Evolutionary conservation across 2,113 vertebrate genomes (phyloP), one percentile per base, ranked within the genome.

Genomic region (Tetrax tetrax): DNA sequence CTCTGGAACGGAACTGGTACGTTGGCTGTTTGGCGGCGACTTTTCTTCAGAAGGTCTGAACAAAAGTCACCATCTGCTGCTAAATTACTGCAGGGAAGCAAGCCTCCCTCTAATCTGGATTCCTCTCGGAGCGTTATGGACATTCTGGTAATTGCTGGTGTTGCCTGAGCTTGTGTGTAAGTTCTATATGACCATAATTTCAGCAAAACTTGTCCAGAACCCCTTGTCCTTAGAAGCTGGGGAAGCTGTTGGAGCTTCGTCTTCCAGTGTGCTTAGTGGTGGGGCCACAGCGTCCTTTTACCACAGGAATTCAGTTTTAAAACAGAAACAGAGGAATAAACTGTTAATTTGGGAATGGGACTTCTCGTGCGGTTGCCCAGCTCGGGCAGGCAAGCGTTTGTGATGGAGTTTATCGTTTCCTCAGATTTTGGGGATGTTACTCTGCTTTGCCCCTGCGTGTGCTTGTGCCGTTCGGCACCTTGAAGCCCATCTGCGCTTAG

Each of bases 11-110:
- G 86, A 94, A 88, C 77, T 86, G 82, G 78, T 89, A 66, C 81
- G 91, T 57, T 81, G 76, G 59, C 80, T 28, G 3, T 91, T 94
- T 88, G 50, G 83, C 91, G 91, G 76, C 74, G 81, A 38, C 69
- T 94, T 93, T 86, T 91, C 86, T 57, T 95, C 84, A 94, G 45
- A 95, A 94, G 93, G 77, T 72, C 88, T 95, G 70, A 96, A 86
- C 85, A 93, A 81, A 92, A 96, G 93, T 90, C 91, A 95, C 91
- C 90, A 95, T 94, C 81, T 96, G 91, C 59, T 85, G 23, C 54
- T 78, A 60, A 53, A 95, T 95, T 47, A 64, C 16, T 95, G 77
- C 74, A 95, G 78, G 61, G 89, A 91, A 92, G 78, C 80, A 93
- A 90, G 43, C 19, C 24, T 85, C 57, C 43, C 57, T 83, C 57